These are phyloP conservation scores for Sminthurinus aureus DNA, from an alignment of 2,888 invertebrate species.

Conservation along the genomic window DNA sequence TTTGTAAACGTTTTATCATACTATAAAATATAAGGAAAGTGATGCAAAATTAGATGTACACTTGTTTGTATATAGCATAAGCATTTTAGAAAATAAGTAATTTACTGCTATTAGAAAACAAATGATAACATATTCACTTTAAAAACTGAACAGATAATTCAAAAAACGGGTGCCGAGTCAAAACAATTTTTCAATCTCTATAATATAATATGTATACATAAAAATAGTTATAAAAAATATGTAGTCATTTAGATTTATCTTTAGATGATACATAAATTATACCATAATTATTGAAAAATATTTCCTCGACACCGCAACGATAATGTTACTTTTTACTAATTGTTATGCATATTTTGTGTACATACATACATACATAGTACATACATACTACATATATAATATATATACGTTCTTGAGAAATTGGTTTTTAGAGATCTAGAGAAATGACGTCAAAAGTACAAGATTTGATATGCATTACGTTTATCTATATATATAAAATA, in stretches of 20 bases:
- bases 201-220: background rate
- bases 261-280: background rate
- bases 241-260: background rate
- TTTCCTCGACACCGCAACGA: background rate
- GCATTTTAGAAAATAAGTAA: too few species aligned
- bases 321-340: background rate
- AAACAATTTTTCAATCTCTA: conserved; percentile 1
- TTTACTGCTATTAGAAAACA: too few species aligned
- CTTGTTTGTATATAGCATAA: too few species aligned
- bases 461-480: background rate
- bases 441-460: too few species aligned
- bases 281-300: background rate
- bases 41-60: too few species aligned
- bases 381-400: background rate
- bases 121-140: too few species aligned
- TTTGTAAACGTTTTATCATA: too few species aligned
- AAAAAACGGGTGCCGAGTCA: background rate
- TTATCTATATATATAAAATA: background rate
- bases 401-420: background rate
- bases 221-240: background rate
- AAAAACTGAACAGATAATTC: too few species aligned
- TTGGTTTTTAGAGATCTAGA: too few species aligned
- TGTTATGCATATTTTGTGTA: background rate
- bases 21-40: too few species aligned
- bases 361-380: background rate